Evolutionary conservation across 2,797 vertebrate species (phyloP).

Genomic region (Enteromius fasciolatus): DNA sequence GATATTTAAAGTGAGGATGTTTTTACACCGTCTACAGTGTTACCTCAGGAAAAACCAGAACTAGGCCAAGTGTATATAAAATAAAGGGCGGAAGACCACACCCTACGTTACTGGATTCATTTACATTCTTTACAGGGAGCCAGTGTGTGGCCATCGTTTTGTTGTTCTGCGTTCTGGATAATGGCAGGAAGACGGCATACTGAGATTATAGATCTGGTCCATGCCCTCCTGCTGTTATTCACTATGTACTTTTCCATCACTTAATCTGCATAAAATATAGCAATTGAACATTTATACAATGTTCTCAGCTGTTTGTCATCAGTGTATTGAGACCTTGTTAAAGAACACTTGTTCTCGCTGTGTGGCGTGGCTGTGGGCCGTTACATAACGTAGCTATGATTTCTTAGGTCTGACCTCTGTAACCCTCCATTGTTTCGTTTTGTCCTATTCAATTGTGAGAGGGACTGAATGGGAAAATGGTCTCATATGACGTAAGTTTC

Average conservation of each 20-base stretch:
- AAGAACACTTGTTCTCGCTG: constrained; percentile 25
- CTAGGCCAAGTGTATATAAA: constrained; percentile 37
- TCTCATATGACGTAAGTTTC: constrained; percentile 58
- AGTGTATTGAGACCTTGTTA: constrained; percentile 44
- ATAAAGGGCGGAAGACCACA: constrained; percentile 59
- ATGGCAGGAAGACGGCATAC: constrained; percentile 58
- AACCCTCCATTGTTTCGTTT: constrained; percentile 47
- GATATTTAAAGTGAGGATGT: constrained; percentile 51
- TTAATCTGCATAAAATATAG: constrained; percentile 22
- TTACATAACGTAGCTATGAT: constrained; percentile 27
- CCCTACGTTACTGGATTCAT: constrained; percentile 38
- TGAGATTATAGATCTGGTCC: constrained; percentile 55
- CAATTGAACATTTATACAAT: constrained; percentile 16
- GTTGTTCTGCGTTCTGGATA: constrained; percentile 45
- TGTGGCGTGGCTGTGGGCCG: neutral
- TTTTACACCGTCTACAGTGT: constrained; percentile 42
- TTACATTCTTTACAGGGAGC: constrained; percentile 40
- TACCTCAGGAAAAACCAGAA: constrained; percentile 33
- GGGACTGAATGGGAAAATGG: constrained; percentile 52
- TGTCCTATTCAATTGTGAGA: constrained; percentile 45
- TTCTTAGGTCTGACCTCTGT: constrained; percentile 48
- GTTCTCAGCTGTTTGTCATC: constrained; percentile 29
- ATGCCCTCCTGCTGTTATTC: constrained; percentile 53
- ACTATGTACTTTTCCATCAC: constrained; percentile 43
- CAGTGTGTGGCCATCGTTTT: constrained; percentile 43